These are phyloP conservation scores for Semnopithecus entellus DNA, from an alignment of 2,113 vertebrate species.

Conservation along the genomic window DNA sequence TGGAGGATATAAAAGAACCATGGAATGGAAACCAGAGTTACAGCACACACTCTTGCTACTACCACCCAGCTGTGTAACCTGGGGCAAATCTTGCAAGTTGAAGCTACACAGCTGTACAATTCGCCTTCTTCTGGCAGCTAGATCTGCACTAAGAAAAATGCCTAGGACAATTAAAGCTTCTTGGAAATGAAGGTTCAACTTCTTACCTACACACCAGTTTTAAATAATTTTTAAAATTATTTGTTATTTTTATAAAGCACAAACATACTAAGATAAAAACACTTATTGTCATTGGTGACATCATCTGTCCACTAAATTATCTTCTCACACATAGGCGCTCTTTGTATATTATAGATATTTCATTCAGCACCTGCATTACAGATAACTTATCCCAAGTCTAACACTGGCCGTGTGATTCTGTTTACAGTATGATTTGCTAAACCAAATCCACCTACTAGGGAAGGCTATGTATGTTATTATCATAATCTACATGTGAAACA, in stretches of 20 bases:
- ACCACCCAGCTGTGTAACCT: neutral
- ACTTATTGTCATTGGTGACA: neutral
- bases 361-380: neutral
- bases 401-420: neutral
- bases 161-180: neutral
- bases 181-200: neutral
- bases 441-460: neutral
- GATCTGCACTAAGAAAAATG: neutral
- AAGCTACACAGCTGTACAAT: neutral
- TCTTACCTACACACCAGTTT: neutral
- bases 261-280: neutral
- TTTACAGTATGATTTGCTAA: neutral
- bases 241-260: conserved; percentile 33
- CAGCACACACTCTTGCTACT: rapidly evolving
- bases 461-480: neutral
- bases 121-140: neutral
- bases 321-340: neutral
- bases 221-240: neutral
- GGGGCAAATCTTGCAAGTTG: neutral
- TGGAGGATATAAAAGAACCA: neutral
- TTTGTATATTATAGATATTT: neutral
- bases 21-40: neutral
- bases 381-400: neutral
- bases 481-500: neutral
- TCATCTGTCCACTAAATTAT: neutral